phyloP scores from a whole-genome alignment of 1,140 invertebrate species.

The Euura saliciscinereae region DNA sequence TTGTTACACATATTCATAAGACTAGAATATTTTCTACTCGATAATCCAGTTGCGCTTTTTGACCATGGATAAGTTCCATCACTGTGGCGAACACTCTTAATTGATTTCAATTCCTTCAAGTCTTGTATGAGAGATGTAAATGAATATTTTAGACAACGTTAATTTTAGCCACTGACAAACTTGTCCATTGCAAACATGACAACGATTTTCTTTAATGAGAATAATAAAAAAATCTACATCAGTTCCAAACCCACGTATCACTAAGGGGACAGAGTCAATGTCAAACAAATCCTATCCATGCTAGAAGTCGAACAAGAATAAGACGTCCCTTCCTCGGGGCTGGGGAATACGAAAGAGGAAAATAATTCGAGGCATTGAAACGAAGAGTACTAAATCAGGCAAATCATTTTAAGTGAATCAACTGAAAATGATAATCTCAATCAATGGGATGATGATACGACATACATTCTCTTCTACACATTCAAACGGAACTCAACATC shows the following conservation, averaged over 20 bases:
- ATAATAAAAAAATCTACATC: background rate
- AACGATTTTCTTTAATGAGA: background rate
- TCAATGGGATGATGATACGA: conserved; percentile 11
- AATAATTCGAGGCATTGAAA: conserved; percentile 27
- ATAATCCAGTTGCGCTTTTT: background rate
- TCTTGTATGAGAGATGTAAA: too few species aligned
- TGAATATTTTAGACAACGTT: too few species aligned
- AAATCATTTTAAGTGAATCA: conserved; percentile 5
- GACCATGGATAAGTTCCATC: background rate
- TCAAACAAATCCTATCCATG: conserved; percentile 3
- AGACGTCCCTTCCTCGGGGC: background rate
- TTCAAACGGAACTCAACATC: background rate
- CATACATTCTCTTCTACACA: conserved; percentile 2
- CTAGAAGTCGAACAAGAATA: background rate
- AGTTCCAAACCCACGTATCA: background rate
- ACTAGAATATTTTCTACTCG: conserved; percentile 27
- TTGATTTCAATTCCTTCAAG: too few species aligned
- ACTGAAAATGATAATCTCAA: conserved; percentile 15
- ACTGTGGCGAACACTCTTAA: background rate
- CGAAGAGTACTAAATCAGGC: conserved; percentile 12
- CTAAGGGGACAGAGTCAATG: background rate
- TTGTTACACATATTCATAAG: conserved; percentile 40
- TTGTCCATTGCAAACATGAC: background rate
- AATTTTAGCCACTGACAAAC: background rate
- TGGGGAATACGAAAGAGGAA: background rate